phyloP scores from a whole-genome alignment of 64 coral and sea anemone genomes.

The Montipora capricornis region DNA sequence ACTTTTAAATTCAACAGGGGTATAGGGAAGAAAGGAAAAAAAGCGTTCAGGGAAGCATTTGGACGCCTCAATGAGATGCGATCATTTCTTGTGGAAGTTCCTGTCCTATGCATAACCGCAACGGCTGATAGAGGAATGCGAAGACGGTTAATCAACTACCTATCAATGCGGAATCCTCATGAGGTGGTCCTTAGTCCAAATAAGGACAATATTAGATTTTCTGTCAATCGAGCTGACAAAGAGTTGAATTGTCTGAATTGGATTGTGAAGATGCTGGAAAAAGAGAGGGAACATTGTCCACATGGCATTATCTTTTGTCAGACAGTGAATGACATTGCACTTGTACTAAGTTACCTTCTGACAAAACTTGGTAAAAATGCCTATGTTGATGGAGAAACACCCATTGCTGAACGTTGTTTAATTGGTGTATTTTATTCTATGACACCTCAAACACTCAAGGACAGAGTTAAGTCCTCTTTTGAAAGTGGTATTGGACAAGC shows the following conservation, averaged over 20 bases:
- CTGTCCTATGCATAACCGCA: neutral
- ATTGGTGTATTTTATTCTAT: constrained; percentile 24
- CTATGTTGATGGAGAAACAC: neutral
- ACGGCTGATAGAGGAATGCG: constrained; percentile 50
- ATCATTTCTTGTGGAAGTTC: constrained; percentile 23
- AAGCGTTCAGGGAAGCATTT: neutral
- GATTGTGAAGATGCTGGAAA: neutral
- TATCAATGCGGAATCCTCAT: neutral
- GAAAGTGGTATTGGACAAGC: neutral
- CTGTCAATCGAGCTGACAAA: constrained; percentile 17
- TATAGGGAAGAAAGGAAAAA: constrained; percentile 42
- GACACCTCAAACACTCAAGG: constrained; percentile 1
- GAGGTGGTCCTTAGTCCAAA: constrained; percentile 22
- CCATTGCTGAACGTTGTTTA: neutral
- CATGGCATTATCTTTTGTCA: constrained; percentile 11
- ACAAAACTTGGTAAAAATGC: constrained; percentile 42
- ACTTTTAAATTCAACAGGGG: constrained; percentile 27
- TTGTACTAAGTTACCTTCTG: constrained; percentile 15
- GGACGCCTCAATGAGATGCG: constrained; percentile 36
- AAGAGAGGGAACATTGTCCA: neutral
- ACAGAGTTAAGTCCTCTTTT: neutral
- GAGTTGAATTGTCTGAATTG: constrained; percentile 34
- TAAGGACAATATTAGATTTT: constrained; percentile 49
- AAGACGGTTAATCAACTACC: constrained; percentile 7
- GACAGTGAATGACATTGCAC: constrained; percentile 9